A percentile compares a stretch with the other conserved stretches of the same genome.
Evolutionary conservation across 37 sponge, comb jelly and placozoan species (phyloP).

Genomic region (Agelas oroides): DNA sequence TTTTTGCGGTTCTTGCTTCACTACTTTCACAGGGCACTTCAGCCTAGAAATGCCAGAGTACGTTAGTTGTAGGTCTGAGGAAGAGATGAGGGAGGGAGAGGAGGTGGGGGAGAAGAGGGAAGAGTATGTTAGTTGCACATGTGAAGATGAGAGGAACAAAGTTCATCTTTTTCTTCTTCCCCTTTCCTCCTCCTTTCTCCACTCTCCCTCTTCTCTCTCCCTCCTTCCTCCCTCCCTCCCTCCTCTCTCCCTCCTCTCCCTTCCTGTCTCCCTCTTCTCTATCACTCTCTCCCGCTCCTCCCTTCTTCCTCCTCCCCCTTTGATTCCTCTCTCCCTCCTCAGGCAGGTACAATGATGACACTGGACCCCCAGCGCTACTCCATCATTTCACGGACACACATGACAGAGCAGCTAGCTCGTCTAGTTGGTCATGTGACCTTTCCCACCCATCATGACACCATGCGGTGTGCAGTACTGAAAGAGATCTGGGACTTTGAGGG

Average conservation of each 20-base stretch:
- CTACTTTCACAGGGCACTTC: slow-evolving; percentile 60
- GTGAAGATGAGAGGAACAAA: background rate
- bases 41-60: slow-evolving; percentile 30
- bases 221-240: no score
- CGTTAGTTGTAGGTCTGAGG: background rate
- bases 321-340: background rate
- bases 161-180: background rate
- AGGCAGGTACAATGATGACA: slow-evolving; percentile 12
- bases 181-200: no score
- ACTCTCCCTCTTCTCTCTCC: no score
- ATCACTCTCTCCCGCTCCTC: no score
- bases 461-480: slow-evolving; percentile 40
- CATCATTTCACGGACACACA: slow-evolving; percentile 36
- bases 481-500: slow-evolving; percentile 45
- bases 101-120: background rate
- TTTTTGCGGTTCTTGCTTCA: slow-evolving; percentile 50
- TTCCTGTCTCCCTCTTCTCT: no score
- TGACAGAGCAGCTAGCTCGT: slow-evolving; percentile 47
- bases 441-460: slow-evolving; percentile 23
- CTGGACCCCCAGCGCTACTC: slow-evolving; percentile 46
- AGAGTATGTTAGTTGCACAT: background rate
- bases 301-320: no score
- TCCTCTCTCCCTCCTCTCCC: no score
- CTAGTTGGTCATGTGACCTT: slow-evolving; percentile 52
- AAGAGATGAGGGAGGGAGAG: no score